phyloP scores from a whole-genome alignment of 2,113 vertebrate genomes.

The Carassius auratus region DNA sequence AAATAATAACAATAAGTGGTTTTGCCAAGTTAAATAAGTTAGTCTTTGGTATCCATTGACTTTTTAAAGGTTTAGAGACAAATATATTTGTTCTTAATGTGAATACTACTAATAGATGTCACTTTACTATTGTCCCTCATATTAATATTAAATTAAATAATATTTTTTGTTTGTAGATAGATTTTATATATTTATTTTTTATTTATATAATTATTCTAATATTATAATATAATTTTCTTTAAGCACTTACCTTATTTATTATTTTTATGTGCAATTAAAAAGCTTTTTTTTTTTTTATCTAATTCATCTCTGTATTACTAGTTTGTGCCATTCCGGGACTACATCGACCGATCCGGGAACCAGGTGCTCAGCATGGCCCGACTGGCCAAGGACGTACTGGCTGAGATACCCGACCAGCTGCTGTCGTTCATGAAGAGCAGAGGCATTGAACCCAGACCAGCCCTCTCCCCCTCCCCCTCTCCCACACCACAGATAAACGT shows the following conservation, averaged over 20 bases:
- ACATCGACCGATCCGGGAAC: conserved; percentile 92
- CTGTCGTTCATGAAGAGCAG: conserved; percentile 93
- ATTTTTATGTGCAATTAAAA: not conserved
- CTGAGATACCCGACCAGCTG: conserved; percentile 94
- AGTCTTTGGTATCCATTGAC: too few species aligned
- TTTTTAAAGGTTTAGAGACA: too few species aligned
- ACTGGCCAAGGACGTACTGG: conserved; percentile 93
- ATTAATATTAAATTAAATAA: too few species aligned
- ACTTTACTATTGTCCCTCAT: too few species aligned
- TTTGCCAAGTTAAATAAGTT: too few species aligned
- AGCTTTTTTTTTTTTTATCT: not conserved
- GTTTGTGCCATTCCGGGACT: conserved; percentile 98
- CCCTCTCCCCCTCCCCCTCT: conserved; percentile 68
- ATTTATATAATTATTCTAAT: too few species aligned
- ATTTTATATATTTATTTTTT: too few species aligned
- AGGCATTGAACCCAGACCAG: conserved; percentile 85
- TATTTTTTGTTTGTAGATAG: too few species aligned
- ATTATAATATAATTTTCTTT: too few species aligned
- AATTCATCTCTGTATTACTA: conserved; percentile 59
- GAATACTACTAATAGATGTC: too few species aligned
- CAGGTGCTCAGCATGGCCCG: conserved; percentile 97
- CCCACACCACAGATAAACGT: conserved; percentile 63
- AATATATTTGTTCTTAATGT: too few species aligned
- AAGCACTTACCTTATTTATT: not conserved
- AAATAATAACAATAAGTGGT: too few species aligned